These are phyloP conservation scores for Gymnopithys bicolor DNA, from an alignment of 2,797 vertebrate species.

Conservation along the genomic window DNA sequence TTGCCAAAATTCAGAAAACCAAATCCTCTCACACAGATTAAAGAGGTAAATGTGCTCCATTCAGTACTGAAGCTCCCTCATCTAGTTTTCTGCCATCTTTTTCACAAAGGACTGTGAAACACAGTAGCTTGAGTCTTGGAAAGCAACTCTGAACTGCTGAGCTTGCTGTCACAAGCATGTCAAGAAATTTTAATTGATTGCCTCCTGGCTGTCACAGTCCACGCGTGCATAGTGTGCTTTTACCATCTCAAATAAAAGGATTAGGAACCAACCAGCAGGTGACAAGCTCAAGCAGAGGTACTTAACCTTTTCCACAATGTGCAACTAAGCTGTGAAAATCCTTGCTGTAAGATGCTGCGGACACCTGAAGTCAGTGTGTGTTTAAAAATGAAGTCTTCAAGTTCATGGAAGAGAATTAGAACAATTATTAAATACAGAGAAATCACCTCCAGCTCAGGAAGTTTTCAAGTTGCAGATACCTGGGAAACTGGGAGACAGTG, in stretches of 20 bases:
- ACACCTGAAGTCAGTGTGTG: not conserved
- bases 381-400: not conserved
- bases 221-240: not conserved
- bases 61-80: not conserved
- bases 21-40: not conserved
- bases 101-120: not conserved
- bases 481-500: not conserved
- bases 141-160: constrained; percentile 4
- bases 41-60: not conserved
- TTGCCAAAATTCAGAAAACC: constrained; percentile 9
- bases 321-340: not conserved
- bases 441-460: not conserved
- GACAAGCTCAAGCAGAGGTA: not conserved
- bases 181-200: constrained; percentile 20
- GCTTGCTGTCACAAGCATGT: not conserved
- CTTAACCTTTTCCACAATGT: not conserved
- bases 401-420: not conserved
- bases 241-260: constrained; percentile 31
- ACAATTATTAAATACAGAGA: not conserved
- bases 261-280: not conserved
- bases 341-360: not conserved
- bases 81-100: not conserved
- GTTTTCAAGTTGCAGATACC: not conserved
- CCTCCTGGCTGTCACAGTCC: constrained; percentile 24
- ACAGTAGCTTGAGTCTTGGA: not conserved